phyloP scores from a whole-genome alignment of 2,113 vertebrate genomes.

The Alligator sinensis region DNA sequence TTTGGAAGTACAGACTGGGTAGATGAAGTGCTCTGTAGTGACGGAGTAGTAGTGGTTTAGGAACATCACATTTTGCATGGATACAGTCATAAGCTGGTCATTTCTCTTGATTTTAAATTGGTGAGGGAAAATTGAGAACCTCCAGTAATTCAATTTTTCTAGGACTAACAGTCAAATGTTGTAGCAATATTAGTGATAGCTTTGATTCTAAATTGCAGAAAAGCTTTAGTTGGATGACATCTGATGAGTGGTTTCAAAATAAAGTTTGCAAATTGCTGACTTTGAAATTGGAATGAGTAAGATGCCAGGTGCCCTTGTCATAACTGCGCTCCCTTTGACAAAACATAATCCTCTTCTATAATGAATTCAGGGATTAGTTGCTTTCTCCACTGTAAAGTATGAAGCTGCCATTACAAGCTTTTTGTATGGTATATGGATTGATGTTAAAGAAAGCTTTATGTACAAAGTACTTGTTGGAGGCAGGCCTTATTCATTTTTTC shows the following conservation, averaged over 20 bases:
- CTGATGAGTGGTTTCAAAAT: not conserved
- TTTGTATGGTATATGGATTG: not conserved
- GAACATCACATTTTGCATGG: not conserved
- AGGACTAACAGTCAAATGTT: not conserved
- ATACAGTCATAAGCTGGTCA: not conserved
- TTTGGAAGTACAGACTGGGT: not conserved
- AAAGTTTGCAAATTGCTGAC: not conserved
- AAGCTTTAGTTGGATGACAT: not conserved
- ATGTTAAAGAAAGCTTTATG: not conserved
- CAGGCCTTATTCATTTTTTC: not conserved
- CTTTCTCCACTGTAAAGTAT: not conserved
- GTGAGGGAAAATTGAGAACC: not conserved
- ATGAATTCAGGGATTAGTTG: not conserved
- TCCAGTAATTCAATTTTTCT: not conserved
- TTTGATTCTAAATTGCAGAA: not conserved
- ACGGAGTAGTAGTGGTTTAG: not conserved
- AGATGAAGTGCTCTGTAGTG: not conserved
- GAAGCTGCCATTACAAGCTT: constrained; percentile 4
- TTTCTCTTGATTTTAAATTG: not conserved
- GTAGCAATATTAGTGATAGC: not conserved
- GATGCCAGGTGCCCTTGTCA: not conserved
- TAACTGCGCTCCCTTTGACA: not conserved
- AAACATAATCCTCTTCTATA: not conserved
- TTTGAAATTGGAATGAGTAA: not conserved
- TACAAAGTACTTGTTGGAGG: not conserved